These are phyloP conservation scores for Grammatotria lemairii DNA, from an alignment of 2,113 vertebrate species.

Conservation along the genomic window DNA sequence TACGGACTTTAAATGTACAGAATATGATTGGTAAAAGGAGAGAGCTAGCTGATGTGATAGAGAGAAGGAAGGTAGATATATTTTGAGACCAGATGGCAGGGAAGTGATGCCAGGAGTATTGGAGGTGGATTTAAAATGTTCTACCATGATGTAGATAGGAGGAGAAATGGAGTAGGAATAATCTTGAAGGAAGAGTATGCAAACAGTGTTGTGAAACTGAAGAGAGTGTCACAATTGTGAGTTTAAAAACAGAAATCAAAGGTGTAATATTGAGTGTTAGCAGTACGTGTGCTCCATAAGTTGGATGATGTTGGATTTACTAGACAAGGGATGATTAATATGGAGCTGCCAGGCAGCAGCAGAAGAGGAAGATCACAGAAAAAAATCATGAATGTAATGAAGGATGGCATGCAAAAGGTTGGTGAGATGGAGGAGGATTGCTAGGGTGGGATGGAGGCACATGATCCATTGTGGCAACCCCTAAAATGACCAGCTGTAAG, in stretches of 20 bases:
- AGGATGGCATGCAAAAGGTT: background rate
- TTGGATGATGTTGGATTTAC: background rate
- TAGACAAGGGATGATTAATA: rapidly evolving
- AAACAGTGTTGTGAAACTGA: background rate
- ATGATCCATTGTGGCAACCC: background rate
- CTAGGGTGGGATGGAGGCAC: rapidly evolving
- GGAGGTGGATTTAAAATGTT: background rate
- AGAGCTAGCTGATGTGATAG: background rate
- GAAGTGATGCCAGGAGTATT: background rate
- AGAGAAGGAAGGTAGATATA: background rate
- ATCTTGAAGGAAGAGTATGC: background rate
- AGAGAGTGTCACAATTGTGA: background rate
- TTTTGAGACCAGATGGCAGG: background rate
- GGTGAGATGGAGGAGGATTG: background rate
- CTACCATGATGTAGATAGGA: background rate
- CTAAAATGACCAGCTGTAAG: background rate
- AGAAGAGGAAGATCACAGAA: background rate
- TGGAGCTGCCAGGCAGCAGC: background rate
- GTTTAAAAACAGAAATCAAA: background rate
- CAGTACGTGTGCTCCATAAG: background rate
- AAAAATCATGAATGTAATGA: rapidly evolving
- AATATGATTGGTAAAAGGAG: background rate
- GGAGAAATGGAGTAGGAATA: background rate
- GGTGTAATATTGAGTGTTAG: background rate
- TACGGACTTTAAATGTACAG: rapidly evolving